Evolutionary conservation across 2,888 invertebrate genomes (phyloP).

Genomic region (Drosophila nr. fundita): DNA sequence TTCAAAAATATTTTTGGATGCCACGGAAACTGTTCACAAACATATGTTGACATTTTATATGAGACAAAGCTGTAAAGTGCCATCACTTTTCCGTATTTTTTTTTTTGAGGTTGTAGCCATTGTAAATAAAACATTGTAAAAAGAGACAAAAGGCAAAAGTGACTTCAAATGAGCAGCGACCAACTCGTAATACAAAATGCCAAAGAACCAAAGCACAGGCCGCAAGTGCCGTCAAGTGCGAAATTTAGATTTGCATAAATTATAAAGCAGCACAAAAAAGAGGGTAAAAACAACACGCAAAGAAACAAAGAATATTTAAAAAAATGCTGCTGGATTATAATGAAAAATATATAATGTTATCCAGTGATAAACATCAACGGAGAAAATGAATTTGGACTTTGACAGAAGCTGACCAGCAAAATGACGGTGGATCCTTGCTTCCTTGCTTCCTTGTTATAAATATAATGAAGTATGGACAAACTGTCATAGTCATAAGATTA

Average conservation of each 20-base stretch:
- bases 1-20: conserved; percentile 15
- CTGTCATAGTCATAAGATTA: neutral
- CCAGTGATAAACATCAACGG: conserved; percentile 24
- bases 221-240: conserved; percentile 75
- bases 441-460: neutral
- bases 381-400: neutral
- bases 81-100: neutral
- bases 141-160: conserved; percentile 41
- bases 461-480: neutral
- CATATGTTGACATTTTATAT: conserved; percentile 46
- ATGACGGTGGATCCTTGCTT: neutral
- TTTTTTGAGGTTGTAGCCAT: conserved; percentile 1
- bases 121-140: conserved; percentile 48
- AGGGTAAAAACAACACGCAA: conserved; percentile 14
- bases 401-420: conserved; percentile 25
- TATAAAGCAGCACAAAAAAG: conserved; percentile 54
- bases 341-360: conserved; percentile 67
- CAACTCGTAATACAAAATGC: conserved; percentile 60
- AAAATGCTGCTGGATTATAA: conserved; percentile 41
- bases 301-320: conserved; percentile 44
- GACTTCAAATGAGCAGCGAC: conserved; percentile 61
- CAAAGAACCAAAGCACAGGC: conserved; percentile 49
- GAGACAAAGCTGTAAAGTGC: conserved; percentile 20
- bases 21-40: conserved; percentile 18
- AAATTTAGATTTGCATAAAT: conserved; percentile 77